Base-by-base conservation (phyloP, 64 coral and sea anemone species). In the Orbicella faveolata region DNA sequence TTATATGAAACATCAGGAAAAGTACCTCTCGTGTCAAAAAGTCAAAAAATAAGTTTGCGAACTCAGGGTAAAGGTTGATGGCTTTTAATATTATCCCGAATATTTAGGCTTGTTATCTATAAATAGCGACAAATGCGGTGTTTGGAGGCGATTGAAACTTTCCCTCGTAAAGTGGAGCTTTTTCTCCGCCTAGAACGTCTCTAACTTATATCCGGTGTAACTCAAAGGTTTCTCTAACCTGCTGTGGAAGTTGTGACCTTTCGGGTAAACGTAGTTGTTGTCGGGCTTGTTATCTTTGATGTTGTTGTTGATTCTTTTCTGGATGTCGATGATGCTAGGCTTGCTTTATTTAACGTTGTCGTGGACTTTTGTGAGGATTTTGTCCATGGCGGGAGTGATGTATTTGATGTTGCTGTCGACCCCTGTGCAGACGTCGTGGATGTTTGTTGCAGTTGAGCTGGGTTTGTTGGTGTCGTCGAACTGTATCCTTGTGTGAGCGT, bases 271-370 rank as follows among this genome's bases (percentile, higher is more conserved):
- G 76, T 74, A 44, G 76, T 14, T 48, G 0, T 55, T 79, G 12
- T 20, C 48, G 35, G 15, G 36, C 36, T 37, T 70, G 63, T 57
- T 39, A 76, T 30, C 57, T 76, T 84, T 44, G 30, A 30, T 30
- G 30, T 68, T 21, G 23, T 77, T n/a, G 74, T 34, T 33, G 44
- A 19, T 72, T 9, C 25, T 36, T 79, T 55, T 84, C 79, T 83
- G 26, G 89, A 35, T 51, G 18, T 69, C 23, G 89, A 81, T 80
- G 61, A 39, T 79, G 34, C 73, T 41, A 41, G 30, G 44, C 77
- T 90, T 48, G 78, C 44, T 48, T 48, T 13, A 12, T 69, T 57
- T 59, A 36, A 11, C 61, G 69, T 37, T 83, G 15, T 18, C 30
- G 66, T 61, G 8, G 65, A 75, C 14, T 23, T 75, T 61, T 66